These are phyloP conservation scores for Achlya flavicornis DNA, from an alignment of 2,888 invertebrate species.

Conservation along the genomic window DNA sequence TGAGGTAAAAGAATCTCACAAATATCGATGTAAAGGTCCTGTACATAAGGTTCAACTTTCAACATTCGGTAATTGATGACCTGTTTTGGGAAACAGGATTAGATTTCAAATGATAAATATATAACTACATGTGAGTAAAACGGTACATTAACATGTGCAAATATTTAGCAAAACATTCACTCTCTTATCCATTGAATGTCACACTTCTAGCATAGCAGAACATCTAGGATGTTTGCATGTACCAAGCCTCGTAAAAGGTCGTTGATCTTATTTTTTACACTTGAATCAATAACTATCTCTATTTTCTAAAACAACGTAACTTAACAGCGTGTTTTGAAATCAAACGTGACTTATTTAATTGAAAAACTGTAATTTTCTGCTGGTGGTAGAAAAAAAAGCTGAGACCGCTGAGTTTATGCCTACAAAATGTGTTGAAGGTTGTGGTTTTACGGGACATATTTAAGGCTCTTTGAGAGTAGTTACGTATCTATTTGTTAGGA, in stretches of 20 bases:
- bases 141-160: background rate
- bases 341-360: background rate
- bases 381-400: background rate
- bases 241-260: background rate
- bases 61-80: too few relatives aligned
- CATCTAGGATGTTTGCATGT: constrained; percentile 8
- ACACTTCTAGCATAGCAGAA: constrained; percentile 9
- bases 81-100: too few relatives aligned
- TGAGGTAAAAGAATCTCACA: background rate
- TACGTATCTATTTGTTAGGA: too few relatives aligned
- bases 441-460: background rate
- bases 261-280: constrained; percentile 7
- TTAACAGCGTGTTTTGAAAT: background rate
- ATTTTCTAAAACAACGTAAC: background rate
- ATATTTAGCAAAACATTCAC: background rate
- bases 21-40: too few relatives aligned
- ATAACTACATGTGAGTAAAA: background rate
- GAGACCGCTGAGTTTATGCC: background rate
- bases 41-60: too few relatives aligned
- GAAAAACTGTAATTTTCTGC: background rate
- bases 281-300: background rate
- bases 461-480: background rate
- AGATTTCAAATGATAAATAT: too few relatives aligned
- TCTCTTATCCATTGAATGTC: constrained; percentile 6
- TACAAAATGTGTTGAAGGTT: background rate